Evolutionary conservation across 1,140 invertebrate species (phyloP), one percentile per base, ranked within the genome.

Genomic region (Cotesia glomerata): DNA sequence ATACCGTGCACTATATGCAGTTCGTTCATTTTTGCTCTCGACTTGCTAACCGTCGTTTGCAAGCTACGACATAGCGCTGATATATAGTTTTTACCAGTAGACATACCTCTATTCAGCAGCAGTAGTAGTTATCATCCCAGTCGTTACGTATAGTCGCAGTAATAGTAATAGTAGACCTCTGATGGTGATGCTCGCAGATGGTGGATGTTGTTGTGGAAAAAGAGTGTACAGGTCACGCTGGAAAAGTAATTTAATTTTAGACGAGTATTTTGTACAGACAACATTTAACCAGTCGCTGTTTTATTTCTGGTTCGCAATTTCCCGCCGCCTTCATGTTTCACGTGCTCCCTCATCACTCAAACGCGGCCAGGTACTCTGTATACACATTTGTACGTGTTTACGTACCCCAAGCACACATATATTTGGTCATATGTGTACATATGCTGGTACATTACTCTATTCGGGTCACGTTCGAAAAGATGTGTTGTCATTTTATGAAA

Each of bases 281-380:
- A 49, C 62, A 74, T 63, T 74, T 69, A 69, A 74, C 72, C 58
- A 65, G 61, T 54, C 32, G 51, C 62, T 70, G 61, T 74, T 70
- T 64, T 62, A 45, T 59, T 58, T 34, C 51, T 69, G 51, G 63
- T 52, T 64, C 61, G 35, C 72, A 74, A 74, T 74, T 74, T 74
- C 64, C 67, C 72, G 18, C 35, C 35, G 61, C 18, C 62, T 56
- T 68, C 51, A 56, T 56, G 61, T 69, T 49, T 51, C 62, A 5
- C 34, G 14, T 9, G 7, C 16, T 39, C 36, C 35, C 39, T 52
- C 67, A 39, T 18, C 16, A 34, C 39, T 36, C 52, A 34, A 59
- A 54, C 54, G 36, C n/a, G 13, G 34, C 49, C 4, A 45, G 13
- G 61, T 34, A n/a, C 14, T 16, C 26, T 63, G 4, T 34, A 26